These are phyloP conservation scores for Molossus molossus DNA, from an alignment of 2,797 vertebrate species.

Conservation along the genomic window DNA sequence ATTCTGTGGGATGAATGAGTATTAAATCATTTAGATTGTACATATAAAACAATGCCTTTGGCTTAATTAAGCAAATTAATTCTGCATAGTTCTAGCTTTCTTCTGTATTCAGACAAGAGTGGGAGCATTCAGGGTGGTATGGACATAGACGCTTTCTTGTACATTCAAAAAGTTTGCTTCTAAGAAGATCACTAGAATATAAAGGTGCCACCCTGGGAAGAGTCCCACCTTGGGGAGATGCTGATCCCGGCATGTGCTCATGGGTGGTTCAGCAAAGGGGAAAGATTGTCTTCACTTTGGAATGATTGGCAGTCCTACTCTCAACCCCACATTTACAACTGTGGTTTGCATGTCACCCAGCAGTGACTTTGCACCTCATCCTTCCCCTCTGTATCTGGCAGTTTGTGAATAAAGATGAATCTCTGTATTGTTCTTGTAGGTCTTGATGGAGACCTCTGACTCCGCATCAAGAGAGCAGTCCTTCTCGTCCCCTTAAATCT, in stretches of 20 bases:
- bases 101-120: not conserved
- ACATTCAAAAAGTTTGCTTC: not conserved
- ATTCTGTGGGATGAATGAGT: not conserved
- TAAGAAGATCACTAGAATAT: not conserved
- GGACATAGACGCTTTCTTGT: too few relatives aligned
- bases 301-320: not conserved
- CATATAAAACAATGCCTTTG: not conserved
- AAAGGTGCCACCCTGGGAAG: not conserved
- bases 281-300: not conserved
- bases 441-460: not conserved
- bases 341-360: not conserved
- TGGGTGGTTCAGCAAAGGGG: not conserved
- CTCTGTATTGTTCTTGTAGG: not conserved
- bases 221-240: not conserved
- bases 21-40: constrained; percentile 31
- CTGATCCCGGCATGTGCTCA: not conserved
- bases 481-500: not conserved
- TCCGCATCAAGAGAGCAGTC: not conserved
- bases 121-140: too few relatives aligned
- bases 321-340: not conserved
- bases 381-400: not conserved
- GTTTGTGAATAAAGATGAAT: not conserved
- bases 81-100: not conserved
- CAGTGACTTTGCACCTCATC: not conserved
- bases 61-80: not conserved